A percentile compares a stretch with the other conserved stretches of the same genome.
Conservation (phyloP, 2,797 vertebrate genomes). For the Hydrocynus forskahlii region DNA sequence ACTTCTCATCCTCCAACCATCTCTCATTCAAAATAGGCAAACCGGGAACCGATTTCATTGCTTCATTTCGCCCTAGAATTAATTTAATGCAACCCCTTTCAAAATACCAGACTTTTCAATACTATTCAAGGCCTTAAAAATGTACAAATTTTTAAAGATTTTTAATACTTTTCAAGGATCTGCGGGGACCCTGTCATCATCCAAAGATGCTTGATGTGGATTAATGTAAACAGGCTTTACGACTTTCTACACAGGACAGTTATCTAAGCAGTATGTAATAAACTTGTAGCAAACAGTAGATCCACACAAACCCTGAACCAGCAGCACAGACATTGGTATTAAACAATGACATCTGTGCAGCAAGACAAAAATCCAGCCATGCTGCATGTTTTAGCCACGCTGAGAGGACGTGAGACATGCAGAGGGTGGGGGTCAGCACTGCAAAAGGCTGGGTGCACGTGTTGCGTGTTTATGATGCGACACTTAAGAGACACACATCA, state of each 20-base stretch:
- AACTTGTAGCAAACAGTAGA: neutral
- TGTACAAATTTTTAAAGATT: too few relatives aligned
- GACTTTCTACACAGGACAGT: neutral
- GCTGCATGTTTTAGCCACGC: neutral
- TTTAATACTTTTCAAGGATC: too few relatives aligned
- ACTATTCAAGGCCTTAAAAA: too few relatives aligned
- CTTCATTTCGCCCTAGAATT: too few relatives aligned
- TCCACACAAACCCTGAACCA: neutral
- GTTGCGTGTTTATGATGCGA: neutral
- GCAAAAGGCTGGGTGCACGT: neutral
- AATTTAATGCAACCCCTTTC: too few relatives aligned
- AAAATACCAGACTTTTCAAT: too few relatives aligned
- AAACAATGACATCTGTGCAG: neutral
- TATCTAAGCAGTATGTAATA: too few relatives aligned
- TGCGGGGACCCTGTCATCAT: too few relatives aligned
- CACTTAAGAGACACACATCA: neutral
- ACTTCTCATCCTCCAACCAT: too few relatives aligned
- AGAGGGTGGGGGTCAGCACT: slow-evolving; percentile 9
- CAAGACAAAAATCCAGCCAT: neutral
- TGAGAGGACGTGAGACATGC: neutral
- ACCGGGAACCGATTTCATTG: too few relatives aligned
- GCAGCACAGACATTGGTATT: neutral
- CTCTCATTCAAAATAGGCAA: too few relatives aligned
- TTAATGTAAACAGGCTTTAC: neutral
- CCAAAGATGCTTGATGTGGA: neutral